A percentile compares a stretch with the other conserved stretches of the same genome.
Evolutionary conservation across 2,888 invertebrate species (phyloP).

Genomic region (Augochlorella aurata): DNA sequence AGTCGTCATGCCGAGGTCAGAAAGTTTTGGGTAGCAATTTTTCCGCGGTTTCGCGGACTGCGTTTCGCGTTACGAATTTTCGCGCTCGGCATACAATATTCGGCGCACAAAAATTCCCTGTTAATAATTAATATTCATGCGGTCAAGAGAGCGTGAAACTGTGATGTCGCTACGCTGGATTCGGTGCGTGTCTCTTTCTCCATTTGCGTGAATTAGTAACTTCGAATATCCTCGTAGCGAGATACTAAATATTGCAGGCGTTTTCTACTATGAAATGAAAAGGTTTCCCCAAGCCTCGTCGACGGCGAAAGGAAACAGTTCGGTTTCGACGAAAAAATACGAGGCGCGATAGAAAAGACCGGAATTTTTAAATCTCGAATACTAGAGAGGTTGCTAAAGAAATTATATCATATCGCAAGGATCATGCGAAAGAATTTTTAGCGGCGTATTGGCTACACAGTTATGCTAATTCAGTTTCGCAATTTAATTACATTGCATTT

Average conservation of each 20-base stretch:
- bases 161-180: neutral
- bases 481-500: too few relatives aligned
- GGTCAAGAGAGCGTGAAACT: conserved; percentile 12
- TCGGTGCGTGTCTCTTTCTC: neutral
- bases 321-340: neutral
- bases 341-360: neutral
- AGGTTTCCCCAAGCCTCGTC: neutral
- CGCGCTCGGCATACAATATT: conserved; percentile 21
- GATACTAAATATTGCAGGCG: neutral
- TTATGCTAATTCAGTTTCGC: too few relatives aligned
- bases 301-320: neutral
- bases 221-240: conserved; percentile 19
- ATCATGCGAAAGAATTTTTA: too few relatives aligned
- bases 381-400: too few relatives aligned
- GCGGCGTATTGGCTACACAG: too few relatives aligned
- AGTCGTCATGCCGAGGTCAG: neutral
- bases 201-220: conserved; percentile 19
- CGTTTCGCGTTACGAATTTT: conserved; percentile 16
- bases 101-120: conserved; percentile 36
- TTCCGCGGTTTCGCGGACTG: neutral
- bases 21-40: conserved; percentile 1
- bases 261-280: neutral
- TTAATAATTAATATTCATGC: conserved; percentile 54
- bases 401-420: too few relatives aligned
- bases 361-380: too few relatives aligned